A percentile compares a stretch with the other conserved stretches of the same genome.
phyloP scores from a whole-genome alignment of 2,888 invertebrate genomes.

The Drosophila acutilabella region DNA sequence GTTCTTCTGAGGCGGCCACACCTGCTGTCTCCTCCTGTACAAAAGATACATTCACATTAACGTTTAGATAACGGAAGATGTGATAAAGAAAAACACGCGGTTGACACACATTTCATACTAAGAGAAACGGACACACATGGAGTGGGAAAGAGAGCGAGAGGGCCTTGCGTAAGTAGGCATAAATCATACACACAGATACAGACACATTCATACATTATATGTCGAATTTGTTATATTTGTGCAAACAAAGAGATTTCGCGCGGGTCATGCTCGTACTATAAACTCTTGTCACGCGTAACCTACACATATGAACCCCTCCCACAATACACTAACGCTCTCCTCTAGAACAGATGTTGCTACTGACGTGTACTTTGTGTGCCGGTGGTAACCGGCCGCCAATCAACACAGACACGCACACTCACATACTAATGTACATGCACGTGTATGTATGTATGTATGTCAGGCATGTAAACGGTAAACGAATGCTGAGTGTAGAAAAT shows the following conservation, averaged over 20 bases:
- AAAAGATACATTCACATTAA: slow-evolving; percentile 15
- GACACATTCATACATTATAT: background rate
- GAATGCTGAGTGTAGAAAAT: slow-evolving; percentile 3
- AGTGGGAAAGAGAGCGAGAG: slow-evolving; percentile 10
- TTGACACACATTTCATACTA: slow-evolving; percentile 49
- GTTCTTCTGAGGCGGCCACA: slow-evolving; percentile 63
- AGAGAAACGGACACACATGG: slow-evolving; percentile 10
- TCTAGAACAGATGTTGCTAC: slow-evolving; percentile 53
- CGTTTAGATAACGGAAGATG: slow-evolving; percentile 31
- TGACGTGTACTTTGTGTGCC: slow-evolving; percentile 78
- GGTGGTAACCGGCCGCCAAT: slow-evolving; percentile 41
- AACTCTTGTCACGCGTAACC: slow-evolving; percentile 33
- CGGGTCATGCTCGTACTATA: slow-evolving; percentile 30
- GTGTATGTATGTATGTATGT: background rate
- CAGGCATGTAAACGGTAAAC: background rate
- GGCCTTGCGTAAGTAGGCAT: slow-evolving; percentile 51
- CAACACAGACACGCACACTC: slow-evolving; percentile 8
- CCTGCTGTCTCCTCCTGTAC: slow-evolving; percentile 64
- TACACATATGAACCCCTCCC: slow-evolving; percentile 35
- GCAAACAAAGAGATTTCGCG: background rate
- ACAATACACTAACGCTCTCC: background rate
- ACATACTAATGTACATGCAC: background rate
- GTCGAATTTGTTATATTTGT: slow-evolving; percentile 9
- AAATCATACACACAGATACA: slow-evolving; percentile 24
- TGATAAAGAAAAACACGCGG: slow-evolving; percentile 61